Percentiles rank a stretch among this genome's conserved stretches.
These are phyloP conservation scores for Nymphalis io DNA, from an alignment of 1,140 invertebrate species.

Conservation along the genomic window DNA sequence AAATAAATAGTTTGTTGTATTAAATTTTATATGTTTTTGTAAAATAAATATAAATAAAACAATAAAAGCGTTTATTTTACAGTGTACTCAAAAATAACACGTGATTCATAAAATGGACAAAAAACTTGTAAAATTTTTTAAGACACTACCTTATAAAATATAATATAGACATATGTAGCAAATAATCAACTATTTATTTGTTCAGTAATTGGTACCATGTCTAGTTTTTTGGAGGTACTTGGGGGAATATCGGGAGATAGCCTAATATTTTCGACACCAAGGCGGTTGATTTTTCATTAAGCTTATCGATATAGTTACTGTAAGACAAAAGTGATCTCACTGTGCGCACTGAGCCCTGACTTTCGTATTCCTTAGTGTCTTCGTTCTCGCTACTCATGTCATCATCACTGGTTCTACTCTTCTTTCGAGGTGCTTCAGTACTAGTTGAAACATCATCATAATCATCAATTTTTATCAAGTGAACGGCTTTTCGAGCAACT, in stretches of 20 bases:
- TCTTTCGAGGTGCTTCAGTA: constrained; percentile 30
- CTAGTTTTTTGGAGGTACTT: constrained; percentile 41
- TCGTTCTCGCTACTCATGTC: constrained; percentile 45
- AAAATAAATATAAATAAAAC: background rate
- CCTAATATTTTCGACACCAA: constrained; percentile 49
- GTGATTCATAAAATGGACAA: background rate
- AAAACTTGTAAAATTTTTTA: too few relatives aligned
- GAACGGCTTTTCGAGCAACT: constrained; percentile 34
- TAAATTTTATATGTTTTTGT: background rate
- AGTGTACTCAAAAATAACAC: background rate
- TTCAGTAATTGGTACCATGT: background rate
- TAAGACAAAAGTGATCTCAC: constrained; percentile 51
- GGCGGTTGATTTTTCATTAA: constrained; percentile 46
- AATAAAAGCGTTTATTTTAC: background rate
- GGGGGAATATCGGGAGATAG: constrained; percentile 57
- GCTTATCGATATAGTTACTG: constrained; percentile 44
- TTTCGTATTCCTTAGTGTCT: constrained; percentile 45
- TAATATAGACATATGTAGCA: background rate
- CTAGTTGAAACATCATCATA: constrained; percentile 51
- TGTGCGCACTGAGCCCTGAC: constrained; percentile 38
- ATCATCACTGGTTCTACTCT: constrained; percentile 34
- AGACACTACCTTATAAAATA: background rate
- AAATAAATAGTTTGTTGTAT: background rate
- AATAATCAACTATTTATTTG: background rate
- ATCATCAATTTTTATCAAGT: constrained; percentile 48